Conservation (phyloP, 2,797 vertebrate species). For the Amblyraja radiata region DNA sequence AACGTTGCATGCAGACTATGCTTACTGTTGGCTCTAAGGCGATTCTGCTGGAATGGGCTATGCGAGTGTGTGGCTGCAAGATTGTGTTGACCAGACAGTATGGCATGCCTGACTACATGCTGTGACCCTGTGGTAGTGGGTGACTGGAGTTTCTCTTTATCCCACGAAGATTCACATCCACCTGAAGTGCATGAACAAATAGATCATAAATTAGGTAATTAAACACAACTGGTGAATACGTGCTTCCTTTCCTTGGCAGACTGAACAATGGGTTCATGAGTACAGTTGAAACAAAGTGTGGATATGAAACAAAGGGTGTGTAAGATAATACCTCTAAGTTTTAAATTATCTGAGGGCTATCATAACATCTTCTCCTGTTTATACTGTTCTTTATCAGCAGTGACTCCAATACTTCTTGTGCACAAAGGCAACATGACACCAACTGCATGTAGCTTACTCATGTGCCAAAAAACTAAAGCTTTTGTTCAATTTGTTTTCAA, state of each 20-base stretch:
- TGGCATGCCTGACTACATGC: constrained; percentile 59
- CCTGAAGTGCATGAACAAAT: constrained; percentile 53
- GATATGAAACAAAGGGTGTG: not conserved
- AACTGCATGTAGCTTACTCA: not conserved
- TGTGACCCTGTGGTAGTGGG: constrained; percentile 64
- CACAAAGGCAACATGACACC: not conserved
- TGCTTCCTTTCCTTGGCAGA: constrained; percentile 18
- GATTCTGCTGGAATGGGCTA: constrained; percentile 74
- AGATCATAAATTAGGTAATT: constrained; percentile 38
- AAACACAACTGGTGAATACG: not conserved
- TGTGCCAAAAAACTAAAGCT: not conserved
- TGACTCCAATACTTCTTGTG: not conserved
- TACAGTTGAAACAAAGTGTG: not conserved
- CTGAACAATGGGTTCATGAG: constrained; percentile 2
- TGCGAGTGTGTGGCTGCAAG: constrained; percentile 60
- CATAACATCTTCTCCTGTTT: not conserved
- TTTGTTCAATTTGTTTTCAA: not conserved
- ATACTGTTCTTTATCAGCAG: not conserved
- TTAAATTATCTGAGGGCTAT: not conserved
- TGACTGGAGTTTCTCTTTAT: constrained; percentile 79
- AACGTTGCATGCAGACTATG: constrained; percentile 31
- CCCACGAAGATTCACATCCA: constrained; percentile 79
- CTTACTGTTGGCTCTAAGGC: constrained; percentile 78
- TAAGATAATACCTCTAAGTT: constrained; percentile 5
- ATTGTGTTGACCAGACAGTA: constrained; percentile 58